phyloP scores from a whole-genome alignment of 2,113 vertebrate genomes.

The Haemorhous mexicanus region DNA sequence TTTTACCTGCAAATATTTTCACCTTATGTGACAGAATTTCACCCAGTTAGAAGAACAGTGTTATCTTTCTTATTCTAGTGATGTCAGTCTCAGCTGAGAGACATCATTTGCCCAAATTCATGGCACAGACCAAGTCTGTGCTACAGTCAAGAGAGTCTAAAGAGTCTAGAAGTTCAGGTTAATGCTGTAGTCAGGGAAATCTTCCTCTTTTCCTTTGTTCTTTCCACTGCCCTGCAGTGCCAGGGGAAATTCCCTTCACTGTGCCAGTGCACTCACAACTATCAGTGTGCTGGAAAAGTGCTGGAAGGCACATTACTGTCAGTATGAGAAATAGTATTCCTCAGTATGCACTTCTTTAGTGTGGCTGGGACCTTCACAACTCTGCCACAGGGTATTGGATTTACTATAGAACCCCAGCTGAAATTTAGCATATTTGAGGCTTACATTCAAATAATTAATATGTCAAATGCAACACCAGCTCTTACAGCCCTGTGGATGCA shows the following conservation, averaged over 20 bases:
- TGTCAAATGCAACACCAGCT: not conserved
- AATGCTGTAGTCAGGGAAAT: not conserved
- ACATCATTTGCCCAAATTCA: not conserved
- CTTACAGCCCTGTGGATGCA: not conserved
- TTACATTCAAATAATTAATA: not conserved
- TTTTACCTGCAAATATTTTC: not conserved
- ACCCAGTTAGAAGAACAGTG: not conserved
- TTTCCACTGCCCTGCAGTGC: not conserved
- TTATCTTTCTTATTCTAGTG: not conserved
- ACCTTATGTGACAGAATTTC: not conserved
- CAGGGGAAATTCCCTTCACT: not conserved
- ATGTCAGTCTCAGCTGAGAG: not conserved
- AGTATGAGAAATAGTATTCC: not conserved
- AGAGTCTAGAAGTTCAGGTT: not conserved
- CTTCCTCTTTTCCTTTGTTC: not conserved
- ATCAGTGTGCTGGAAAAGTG: not conserved
- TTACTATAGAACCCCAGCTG: not conserved
- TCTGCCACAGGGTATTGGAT: not conserved
- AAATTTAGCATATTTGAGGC: not conserved
- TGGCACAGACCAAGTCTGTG: not conserved
- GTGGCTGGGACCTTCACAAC: not conserved
- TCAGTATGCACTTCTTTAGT: not conserved
- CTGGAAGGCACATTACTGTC: not conserved
- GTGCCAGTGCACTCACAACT: not conserved
- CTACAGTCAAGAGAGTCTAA: not conserved